Evolutionary conservation across 2,113 vertebrate genomes (phyloP), one percentile per base, ranked within the genome.

Genomic region (Puma concolor): DNA sequence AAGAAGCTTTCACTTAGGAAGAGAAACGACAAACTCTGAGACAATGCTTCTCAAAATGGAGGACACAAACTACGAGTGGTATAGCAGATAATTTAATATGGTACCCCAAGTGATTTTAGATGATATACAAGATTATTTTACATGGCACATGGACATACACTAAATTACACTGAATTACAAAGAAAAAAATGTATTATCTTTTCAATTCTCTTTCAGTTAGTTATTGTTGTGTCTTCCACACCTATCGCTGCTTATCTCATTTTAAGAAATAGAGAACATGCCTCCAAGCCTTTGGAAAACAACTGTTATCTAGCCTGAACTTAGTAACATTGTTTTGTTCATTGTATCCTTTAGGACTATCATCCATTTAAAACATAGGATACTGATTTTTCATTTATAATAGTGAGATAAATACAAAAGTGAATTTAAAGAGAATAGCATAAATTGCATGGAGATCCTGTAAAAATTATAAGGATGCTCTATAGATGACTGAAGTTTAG

Each of bases 181-280:
- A 82, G 48, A 13, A 54, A 87, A 96, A 72, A 16, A 19, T 41
- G 4, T 13, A 67, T 94, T 57, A 72, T 54, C 50, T 82, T 82
- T 96, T 95, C 60, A 57, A 57, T 74, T 90, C 4, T 83, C 54
- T 84, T 90, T 96, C 12, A 60, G n/a, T 88, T 36, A 79, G 64
- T 57, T 54, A 31, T 9, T 38, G 23, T 50, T 82, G 71, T 93
- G 16, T 50, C 57, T 67, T 60, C 48, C 76, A 63, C 0, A 66
- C 21, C 71, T 87, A 23, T 60, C 33, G 23, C 6, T 86, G 41
- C 17, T 90, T 82, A 69, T 87, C 23, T 82, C 66, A 74, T 54
- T 69, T 91, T 69, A 89, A 80, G 16, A 83, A 77, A 92, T 0
- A 44, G 21, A 90, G 14, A 48, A 27, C 31, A 82, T 50, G 41